Evolutionary conservation across 2,797 vertebrate genomes (phyloP).

Genomic region (Miichthys miiuy): DNA sequence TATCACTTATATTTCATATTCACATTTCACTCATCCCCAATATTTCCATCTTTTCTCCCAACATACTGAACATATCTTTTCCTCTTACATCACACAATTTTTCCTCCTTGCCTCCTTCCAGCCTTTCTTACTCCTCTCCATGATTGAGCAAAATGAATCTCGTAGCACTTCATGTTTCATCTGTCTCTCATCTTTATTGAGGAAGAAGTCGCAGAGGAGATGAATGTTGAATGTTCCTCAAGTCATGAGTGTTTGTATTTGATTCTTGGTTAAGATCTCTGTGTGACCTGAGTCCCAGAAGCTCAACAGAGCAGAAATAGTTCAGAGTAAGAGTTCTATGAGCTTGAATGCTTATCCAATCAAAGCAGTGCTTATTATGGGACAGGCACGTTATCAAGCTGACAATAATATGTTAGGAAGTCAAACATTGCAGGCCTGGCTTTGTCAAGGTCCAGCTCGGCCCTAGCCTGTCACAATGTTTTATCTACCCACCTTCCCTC

Average conservation of each 20-base stretch:
- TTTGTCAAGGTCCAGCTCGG: too few species aligned
- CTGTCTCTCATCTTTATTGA: neutral
- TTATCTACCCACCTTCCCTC: too few species aligned
- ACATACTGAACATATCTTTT: neutral
- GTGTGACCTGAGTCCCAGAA: neutral
- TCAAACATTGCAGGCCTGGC: too few species aligned
- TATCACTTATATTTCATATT: neutral
- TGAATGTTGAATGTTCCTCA: neutral
- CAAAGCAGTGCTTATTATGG: neutral
- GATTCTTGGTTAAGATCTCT: constrained; percentile 9
- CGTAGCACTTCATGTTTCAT: neutral
- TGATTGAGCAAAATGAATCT: neutral
- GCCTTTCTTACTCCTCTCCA: neutral
- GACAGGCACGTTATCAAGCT: too few species aligned
- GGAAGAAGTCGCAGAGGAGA: neutral
- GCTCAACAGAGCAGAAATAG: neutral
- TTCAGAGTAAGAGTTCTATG: neutral
- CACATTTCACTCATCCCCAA: neutral
- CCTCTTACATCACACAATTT: neutral
- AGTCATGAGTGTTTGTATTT: neutral
- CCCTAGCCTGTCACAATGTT: too few species aligned
- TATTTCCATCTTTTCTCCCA: neutral
- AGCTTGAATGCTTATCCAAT: neutral
- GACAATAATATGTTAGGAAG: too few species aligned
- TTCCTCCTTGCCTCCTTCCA: too few species aligned